Percentiles rank a stretch among this genome's conserved stretches.
Conservation (phyloP, 2,888 invertebrate species). For the Trisateles emortualis region DNA sequence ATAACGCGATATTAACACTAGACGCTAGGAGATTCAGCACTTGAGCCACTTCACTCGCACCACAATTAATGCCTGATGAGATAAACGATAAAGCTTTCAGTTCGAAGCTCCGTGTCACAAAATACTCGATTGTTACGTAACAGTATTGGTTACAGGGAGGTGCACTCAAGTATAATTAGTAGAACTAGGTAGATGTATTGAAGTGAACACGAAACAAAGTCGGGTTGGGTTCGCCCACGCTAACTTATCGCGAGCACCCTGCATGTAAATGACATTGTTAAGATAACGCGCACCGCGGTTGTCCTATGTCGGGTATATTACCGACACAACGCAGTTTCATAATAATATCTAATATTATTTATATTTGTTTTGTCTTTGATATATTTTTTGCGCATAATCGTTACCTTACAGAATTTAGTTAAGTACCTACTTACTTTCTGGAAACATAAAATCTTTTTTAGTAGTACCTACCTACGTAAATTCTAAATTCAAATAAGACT, state of each 20-base stretch:
- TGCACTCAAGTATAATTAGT: slow-evolving; percentile 20
- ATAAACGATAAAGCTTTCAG: slow-evolving; percentile 46
- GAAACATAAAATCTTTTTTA: no score
- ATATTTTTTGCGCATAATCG: no score
- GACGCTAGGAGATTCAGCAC: slow-evolving; percentile 65
- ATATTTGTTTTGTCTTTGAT: no score
- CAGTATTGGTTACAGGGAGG: slow-evolving; percentile 10
- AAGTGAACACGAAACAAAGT: slow-evolving; percentile 37
- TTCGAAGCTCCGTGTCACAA: slow-evolving; percentile 18
- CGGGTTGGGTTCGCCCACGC: slow-evolving; percentile 64
- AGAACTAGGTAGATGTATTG: slow-evolving; percentile 31
- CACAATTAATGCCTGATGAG: slow-evolving; percentile 60
- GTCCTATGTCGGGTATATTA: slow-evolving; percentile 36
- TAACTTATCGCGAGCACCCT: slow-evolving; percentile 71
- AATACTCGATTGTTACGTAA: slow-evolving; percentile 25
- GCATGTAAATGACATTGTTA: slow-evolving; percentile 77
- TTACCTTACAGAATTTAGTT: no score
- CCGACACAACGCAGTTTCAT: slow-evolving; percentile 9
- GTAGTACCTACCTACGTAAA: no score
- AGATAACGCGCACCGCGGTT: slow-evolving; percentile 48
- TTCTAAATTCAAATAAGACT: no score
- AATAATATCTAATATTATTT: no score
- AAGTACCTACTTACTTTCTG: no score
- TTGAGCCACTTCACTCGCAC: slow-evolving; percentile 66
- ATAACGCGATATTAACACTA: slow-evolving; percentile 78